These are phyloP conservation scores for Drosophila subquinaria DNA, from an alignment of 2,888 invertebrate species.

Conservation along the genomic window DNA sequence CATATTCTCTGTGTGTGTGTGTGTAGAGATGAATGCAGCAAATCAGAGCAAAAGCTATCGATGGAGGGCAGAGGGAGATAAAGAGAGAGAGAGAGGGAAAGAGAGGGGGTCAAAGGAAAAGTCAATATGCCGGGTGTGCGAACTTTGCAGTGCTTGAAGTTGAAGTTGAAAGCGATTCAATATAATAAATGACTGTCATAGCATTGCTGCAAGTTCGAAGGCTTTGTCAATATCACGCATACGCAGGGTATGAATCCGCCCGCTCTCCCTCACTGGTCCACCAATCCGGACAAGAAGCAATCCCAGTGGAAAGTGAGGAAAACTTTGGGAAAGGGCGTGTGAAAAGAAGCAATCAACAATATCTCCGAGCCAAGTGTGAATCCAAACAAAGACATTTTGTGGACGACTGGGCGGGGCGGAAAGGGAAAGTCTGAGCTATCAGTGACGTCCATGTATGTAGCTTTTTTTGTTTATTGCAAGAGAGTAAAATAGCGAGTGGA, in stretches of 20 bases:
- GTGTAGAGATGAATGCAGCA: slow-evolving; percentile 6
- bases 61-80: not conserved
- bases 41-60: slow-evolving; percentile 10
- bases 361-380: slow-evolving; percentile 33
- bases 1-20: slow-evolving; percentile 1
- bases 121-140: slow-evolving; percentile 55
- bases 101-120: slow-evolving; percentile 27
- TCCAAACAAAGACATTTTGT: slow-evolving; percentile 57
- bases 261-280: not conserved
- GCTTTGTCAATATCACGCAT: slow-evolving; percentile 42
- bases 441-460: slow-evolving; percentile 36
- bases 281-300: not conserved
- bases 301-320: slow-evolving; percentile 6
- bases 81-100: not conserved
- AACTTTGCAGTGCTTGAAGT: slow-evolving; percentile 52
- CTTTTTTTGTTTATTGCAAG: slow-evolving; percentile 7
- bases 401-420: not conserved
- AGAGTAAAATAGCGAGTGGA: slow-evolving; percentile 26
- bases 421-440: slow-evolving; percentile 26
- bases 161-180: slow-evolving; percentile 40
- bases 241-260: slow-evolving; percentile 13
- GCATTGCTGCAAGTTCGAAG: slow-evolving; percentile 49
- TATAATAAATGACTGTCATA: slow-evolving; percentile 69
- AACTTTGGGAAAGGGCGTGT: slow-evolving; percentile 28
- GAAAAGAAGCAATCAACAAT: slow-evolving; percentile 61